Evolutionary conservation across 2,888 invertebrate species (phyloP).

Genomic region (Callimorpha dominula): DNA sequence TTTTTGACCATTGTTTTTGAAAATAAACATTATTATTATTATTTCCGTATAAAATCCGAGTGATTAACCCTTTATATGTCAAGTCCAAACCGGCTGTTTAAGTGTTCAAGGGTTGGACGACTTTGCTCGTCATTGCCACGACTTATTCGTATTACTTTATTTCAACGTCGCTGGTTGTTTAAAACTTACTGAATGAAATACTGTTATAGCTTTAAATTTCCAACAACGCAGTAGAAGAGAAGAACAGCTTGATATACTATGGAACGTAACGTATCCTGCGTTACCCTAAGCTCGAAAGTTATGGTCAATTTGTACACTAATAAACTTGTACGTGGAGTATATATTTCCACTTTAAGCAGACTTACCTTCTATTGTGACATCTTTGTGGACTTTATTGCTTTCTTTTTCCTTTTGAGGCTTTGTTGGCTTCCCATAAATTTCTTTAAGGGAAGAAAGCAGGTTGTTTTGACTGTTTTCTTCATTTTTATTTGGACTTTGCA

Average conservation of each 20-base stretch:
- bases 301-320: background rate
- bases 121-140: too few species aligned
- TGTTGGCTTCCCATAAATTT: constrained; percentile 67
- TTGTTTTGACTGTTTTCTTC: constrained; percentile 76
- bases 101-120: too few species aligned
- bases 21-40: too few species aligned
- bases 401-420: constrained; percentile 70
- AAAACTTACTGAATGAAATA: too few species aligned
- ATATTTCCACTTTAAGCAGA: background rate
- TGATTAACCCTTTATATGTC: too few species aligned
- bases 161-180: too few species aligned
- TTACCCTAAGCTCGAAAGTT: background rate
- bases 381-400: constrained; percentile 31
- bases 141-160: too few species aligned
- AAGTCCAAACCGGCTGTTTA: too few species aligned
- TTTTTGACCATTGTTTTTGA: too few species aligned
- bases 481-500: constrained; percentile 75
- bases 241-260: background rate
- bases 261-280: background rate
- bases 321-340: background rate
- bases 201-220: background rate
- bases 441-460: constrained; percentile 61
- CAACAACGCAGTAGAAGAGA: background rate
- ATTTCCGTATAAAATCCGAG: too few species aligned
- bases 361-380: constrained; percentile 62